Percentiles rank a stretch among this genome's conserved stretches.
Conservation (phyloP, 30 jellyfish, hydroid and myxozoan genomes). For the Hydra vulgaris region DNA sequence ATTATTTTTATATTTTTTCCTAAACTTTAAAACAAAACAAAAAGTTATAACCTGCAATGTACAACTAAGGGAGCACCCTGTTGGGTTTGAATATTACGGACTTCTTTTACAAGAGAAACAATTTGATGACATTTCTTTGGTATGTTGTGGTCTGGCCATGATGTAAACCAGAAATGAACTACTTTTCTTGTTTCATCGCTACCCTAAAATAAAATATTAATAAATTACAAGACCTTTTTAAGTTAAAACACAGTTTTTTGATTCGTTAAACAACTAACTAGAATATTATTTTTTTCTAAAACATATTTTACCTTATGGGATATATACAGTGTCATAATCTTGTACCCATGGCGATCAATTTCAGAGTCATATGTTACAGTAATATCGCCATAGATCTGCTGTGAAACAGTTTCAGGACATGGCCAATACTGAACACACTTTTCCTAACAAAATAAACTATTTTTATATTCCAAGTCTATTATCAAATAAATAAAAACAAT, state of each 20-base stretch:
- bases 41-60: conserved; percentile 75
- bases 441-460: conserved; percentile 37
- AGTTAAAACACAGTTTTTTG: no score
- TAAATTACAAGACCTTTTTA: background rate
- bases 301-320: conserved; percentile 39
- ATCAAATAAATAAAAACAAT: no score
- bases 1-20: no score
- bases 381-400: conserved; percentile 49
- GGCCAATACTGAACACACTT: conserved; percentile 97
- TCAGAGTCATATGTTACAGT: conserved; percentile 82
- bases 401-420: conserved; percentile 36
- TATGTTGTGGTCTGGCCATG: conserved; percentile 98
- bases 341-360: conserved; percentile 56
- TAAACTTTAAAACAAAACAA: no score
- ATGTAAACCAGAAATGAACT: conserved; percentile 83
- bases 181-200: conserved; percentile 73
- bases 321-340: conserved; percentile 43
- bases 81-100: conserved; percentile 23
- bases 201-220: conserved; percentile 21
- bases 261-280: no score
- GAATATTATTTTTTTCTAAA: no score
- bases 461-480: background rate
- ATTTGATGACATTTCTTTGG: conserved; percentile 63
- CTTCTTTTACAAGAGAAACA: conserved; percentile 58
- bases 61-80: conserved; percentile 68